These are phyloP conservation scores for Cerastis leucographa DNA, from an alignment of 2,888 invertebrate species.

Conservation along the genomic window DNA sequence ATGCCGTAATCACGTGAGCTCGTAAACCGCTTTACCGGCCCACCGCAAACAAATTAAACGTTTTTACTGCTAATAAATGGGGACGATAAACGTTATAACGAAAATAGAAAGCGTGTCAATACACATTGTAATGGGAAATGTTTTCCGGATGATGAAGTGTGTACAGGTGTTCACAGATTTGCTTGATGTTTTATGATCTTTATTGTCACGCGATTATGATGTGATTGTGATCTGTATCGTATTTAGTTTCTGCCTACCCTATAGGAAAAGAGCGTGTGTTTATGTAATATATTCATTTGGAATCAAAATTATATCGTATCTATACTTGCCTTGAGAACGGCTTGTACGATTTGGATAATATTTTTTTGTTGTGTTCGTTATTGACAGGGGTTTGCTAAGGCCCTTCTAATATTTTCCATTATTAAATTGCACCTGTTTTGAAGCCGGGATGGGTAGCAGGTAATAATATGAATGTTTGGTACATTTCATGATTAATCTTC, in stretches of 20 bases:
- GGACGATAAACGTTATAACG: conserved; percentile 72
- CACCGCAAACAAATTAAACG: conserved; percentile 83
- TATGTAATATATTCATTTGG: neutral
- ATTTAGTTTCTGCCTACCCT: too few species aligned
- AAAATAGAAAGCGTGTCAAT: conserved; percentile 65
- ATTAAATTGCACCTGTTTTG: neutral
- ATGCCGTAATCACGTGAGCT: conserved; percentile 79
- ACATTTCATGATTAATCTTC: neutral
- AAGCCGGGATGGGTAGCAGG: neutral
- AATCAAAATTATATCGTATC: neutral
- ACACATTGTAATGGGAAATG: conserved; percentile 34
- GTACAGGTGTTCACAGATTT: neutral
- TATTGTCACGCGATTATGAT: too few species aligned
- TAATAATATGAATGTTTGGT: neutral
- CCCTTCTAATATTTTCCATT: neutral
- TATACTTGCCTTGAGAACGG: neutral
- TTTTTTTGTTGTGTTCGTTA: too few species aligned
- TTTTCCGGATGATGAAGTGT: conserved; percentile 15
- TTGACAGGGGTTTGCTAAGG: too few species aligned
- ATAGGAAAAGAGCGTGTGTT: neutral
- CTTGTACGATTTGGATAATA: neutral
- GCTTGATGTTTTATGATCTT: neutral
- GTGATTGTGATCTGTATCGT: too few species aligned
- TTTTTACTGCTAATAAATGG: conserved; percentile 80
- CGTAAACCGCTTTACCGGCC: conserved; percentile 81